Conservation (phyloP, 2,113 vertebrate genomes). For the Nansenia antarctica region DNA sequence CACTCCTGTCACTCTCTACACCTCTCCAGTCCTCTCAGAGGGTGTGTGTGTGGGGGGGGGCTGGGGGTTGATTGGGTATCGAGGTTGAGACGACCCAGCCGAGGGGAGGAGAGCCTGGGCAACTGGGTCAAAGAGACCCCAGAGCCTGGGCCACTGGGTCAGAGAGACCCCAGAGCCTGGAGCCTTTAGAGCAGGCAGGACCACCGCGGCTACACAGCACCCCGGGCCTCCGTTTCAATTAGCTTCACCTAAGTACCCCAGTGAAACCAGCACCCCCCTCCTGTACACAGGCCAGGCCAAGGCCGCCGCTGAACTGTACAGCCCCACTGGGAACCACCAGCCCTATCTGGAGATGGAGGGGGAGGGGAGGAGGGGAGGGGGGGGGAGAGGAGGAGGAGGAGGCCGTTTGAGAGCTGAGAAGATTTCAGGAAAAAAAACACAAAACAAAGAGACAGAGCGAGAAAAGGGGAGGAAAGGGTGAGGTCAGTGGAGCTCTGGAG, state of each 20-base stretch:
- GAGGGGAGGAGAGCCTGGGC: conserved; percentile 26
- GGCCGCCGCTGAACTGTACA: too few species aligned
- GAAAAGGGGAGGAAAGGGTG: neutral
- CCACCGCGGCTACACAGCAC: conserved; percentile 35
- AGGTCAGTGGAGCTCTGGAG: conserved; percentile 47
- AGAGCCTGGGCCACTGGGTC: conserved; percentile 42
- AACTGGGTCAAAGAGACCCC: conserved; percentile 46
- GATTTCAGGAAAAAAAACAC: conserved; percentile 52
- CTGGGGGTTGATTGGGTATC: too few species aligned
- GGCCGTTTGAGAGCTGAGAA: conserved; percentile 19
- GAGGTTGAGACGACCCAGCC: conserved; percentile 27
- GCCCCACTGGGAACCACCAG: conserved; percentile 35
- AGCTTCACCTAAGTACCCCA: conserved; percentile 46
- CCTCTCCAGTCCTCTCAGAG: too few species aligned
- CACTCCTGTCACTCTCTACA: too few species aligned
- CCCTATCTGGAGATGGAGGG: conserved; percentile 16
- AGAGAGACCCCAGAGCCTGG: conserved; percentile 30
- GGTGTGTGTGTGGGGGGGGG: too few species aligned
- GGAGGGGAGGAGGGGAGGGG: too few species aligned
- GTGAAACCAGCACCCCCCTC: conserved; percentile 10
- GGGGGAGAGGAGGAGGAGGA: too few species aligned
- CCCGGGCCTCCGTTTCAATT: conserved; percentile 54
- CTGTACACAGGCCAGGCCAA: conserved; percentile 32
- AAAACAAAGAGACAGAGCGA: conserved; percentile 42
- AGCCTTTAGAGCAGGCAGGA: conserved; percentile 21